Evolutionary conservation across 2,113 vertebrate genomes (phyloP).

Genomic region (Hippocampus abdominalis): DNA sequence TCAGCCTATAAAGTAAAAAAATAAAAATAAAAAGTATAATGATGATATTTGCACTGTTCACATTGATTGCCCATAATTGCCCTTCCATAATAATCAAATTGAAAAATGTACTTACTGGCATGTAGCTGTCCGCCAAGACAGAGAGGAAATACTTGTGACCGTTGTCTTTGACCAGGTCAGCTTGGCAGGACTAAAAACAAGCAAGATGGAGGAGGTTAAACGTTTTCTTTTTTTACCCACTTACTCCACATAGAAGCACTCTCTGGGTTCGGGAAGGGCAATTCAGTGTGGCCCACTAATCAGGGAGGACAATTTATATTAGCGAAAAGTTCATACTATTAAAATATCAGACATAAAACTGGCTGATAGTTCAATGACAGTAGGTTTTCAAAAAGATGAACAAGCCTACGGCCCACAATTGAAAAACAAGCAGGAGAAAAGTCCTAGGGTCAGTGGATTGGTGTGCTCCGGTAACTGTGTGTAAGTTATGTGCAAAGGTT

Average conservation of each 20-base stretch:
- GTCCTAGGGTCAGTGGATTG: background rate
- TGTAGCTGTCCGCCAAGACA: slow-evolving; percentile 92
- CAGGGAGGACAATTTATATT: background rate
- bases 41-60: background rate
- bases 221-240: background rate
- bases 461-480: background rate
- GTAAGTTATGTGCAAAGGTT: background rate
- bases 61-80: background rate
- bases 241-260: background rate
- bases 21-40: background rate
- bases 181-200: slow-evolving; percentile 86
- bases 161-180: slow-evolving; percentile 97
- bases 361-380: background rate
- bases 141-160: slow-evolving; percentile 99
- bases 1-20: slow-evolving; percentile 78
- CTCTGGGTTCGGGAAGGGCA: background rate
- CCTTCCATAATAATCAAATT: accelerated
- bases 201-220: background rate
- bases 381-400: background rate
- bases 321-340: background rate
- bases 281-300: background rate
- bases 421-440: background rate
- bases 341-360: background rate
- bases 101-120: slow-evolving; percentile 83
- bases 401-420: background rate